Conservation (phyloP, 2,113 vertebrate genomes). For the Athene cunicularia region DNA sequence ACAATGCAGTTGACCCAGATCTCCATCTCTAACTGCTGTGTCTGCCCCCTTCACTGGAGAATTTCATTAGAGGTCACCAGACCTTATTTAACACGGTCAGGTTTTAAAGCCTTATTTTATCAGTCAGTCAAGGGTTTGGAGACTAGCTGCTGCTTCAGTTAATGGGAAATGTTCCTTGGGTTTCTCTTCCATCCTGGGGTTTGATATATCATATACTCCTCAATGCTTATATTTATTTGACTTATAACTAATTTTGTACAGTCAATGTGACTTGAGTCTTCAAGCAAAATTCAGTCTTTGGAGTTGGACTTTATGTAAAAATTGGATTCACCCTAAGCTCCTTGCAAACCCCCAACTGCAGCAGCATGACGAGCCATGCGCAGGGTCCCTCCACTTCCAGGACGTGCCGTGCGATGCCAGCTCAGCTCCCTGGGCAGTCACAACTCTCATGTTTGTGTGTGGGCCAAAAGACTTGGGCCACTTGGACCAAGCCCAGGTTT, state of each 20-base stretch:
- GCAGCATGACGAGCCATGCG: fast-evolving
- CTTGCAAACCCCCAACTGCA: fast-evolving
- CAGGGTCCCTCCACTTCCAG: fast-evolving
- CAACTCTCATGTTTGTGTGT: fast-evolving
- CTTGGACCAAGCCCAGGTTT: not conserved
- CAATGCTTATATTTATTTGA: not conserved
- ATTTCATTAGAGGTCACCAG: not conserved
- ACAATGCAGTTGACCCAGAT: fast-evolving
- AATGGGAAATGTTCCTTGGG: not conserved
- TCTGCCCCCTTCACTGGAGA: not conserved
- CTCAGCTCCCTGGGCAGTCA: not conserved
- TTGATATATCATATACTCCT: not conserved
- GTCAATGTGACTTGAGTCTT: not conserved
- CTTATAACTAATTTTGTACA: not conserved
- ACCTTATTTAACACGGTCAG: not conserved
- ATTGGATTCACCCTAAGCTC: not conserved
- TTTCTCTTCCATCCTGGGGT: not conserved
- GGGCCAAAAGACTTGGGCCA: not conserved
- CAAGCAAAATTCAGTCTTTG: not conserved
- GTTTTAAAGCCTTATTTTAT: not conserved
- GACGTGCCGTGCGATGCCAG: fast-evolving
- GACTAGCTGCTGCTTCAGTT: fast-evolving
- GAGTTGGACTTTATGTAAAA: not conserved
- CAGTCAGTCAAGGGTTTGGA: not conserved
- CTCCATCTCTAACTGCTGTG: not conserved